Conservation (phyloP, 2,888 invertebrate species). For the Pyrocoelia pectoralis region DNA sequence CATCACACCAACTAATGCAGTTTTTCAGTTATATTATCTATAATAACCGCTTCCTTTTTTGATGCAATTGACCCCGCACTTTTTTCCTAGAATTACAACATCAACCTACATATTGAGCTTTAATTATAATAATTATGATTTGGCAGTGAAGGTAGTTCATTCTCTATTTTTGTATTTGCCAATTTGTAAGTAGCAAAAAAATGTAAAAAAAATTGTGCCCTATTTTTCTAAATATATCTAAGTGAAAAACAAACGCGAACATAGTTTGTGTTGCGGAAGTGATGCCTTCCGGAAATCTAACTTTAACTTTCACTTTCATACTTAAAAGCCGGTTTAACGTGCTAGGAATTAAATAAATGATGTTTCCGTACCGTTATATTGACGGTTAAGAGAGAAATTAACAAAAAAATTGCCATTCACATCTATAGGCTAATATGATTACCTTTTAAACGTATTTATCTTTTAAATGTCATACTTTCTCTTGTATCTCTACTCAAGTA, state of each 20-base stretch:
- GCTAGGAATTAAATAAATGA: constrained; percentile 11
- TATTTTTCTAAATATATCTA: constrained; percentile 10
- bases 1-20: too few relatives aligned
- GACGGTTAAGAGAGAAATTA: constrained; percentile 8
- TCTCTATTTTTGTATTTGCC: not conserved
- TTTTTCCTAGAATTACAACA: too few relatives aligned
- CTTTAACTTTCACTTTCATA: constrained; percentile 4
- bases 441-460: not conserved
- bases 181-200: not conserved
- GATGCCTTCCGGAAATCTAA: constrained; percentile 13
- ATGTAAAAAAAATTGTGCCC: not conserved
- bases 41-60: too few relatives aligned
- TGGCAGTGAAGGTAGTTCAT: too few relatives aligned
- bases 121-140: too few relatives aligned
- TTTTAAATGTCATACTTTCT: constrained; percentile 1
- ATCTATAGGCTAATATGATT: not conserved
- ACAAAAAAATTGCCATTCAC: constrained; percentile 10
- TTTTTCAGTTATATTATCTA: too few relatives aligned
- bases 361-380: constrained; percentile 7
- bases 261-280: constrained; percentile 6
- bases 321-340: constrained; percentile 7
- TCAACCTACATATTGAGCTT: too few relatives aligned
- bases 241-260: not conserved
- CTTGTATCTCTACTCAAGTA: not conserved
- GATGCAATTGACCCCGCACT: too few relatives aligned